Percentiles rank a stretch among this genome's conserved stretches.
These are phyloP conservation scores for Phycodurus eques DNA, from an alignment of 2,113 vertebrate genomes.

Conservation along the genomic window DNA sequence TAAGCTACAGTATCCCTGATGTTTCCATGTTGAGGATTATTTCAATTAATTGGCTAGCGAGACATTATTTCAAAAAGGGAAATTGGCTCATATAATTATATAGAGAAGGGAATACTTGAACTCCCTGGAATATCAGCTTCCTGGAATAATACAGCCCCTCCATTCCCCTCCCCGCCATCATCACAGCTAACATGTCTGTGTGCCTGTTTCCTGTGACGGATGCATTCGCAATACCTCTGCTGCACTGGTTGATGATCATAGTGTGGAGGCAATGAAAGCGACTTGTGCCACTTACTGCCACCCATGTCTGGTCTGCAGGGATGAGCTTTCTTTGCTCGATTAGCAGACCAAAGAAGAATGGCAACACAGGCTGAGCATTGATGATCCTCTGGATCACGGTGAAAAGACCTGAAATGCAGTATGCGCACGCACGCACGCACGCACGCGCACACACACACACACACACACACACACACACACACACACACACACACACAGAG, in stretches of 20 bases:
- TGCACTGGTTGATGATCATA: constrained; percentile 21
- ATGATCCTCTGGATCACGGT: background rate
- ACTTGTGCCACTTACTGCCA: constrained; percentile 22
- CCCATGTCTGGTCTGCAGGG: constrained; percentile 40
- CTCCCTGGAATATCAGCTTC: constrained; percentile 75
- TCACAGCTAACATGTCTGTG: constrained; percentile 55
- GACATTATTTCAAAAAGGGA: constrained; percentile 76
- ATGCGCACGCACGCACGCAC: no score
- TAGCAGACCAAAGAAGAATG: constrained; percentile 1
- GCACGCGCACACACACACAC: no score
- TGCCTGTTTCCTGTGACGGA: constrained; percentile 72
- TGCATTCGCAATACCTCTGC: constrained; percentile 66
- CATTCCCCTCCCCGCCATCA: constrained; percentile 31
- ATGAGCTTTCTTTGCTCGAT: constrained; percentile 19
- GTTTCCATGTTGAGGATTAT: constrained; percentile 70
- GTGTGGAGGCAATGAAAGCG: constrained; percentile 9
- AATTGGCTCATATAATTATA: constrained; percentile 78
- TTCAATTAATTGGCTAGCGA: constrained; percentile 74
- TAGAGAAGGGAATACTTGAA: constrained; percentile 75
- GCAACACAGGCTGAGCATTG: constrained; percentile 24
- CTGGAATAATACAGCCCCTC: constrained; percentile 66
- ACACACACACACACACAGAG: no score
- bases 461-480: no score
- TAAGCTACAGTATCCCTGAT: constrained; percentile 37
- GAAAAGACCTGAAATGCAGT: background rate